Base-by-base conservation (phyloP, 1,140 invertebrate genomes). In the Diuraphis noxia region DNA sequence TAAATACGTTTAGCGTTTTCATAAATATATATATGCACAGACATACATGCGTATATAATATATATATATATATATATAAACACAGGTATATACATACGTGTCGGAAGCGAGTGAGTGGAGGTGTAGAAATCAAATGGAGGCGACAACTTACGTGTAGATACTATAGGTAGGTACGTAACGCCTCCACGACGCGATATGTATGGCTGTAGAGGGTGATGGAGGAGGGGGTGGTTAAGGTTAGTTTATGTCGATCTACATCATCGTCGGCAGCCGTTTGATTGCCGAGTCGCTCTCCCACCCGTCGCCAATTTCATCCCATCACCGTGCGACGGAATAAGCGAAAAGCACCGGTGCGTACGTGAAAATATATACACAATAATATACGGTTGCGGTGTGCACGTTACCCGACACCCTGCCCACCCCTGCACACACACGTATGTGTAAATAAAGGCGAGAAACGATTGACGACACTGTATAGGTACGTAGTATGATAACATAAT, bases 231-330 rank as follows among this genome's bases (percentile, higher is more conserved):
- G 85, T 25, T 34, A 52, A 85, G 85, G 85, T 86, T 86, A 86
- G 85, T 86, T 86, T 86, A 49, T 38, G 85, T 86, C 85, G 85
- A 86, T 86, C 85, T 86, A 86, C 85, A 86, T 86, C 85, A 52
- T 38, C 85, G 43, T 86, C 85, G 46, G 85, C 43, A 52, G 36
- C 34, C 41, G 84, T 36, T 49, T 86, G 84, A 86, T 86, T 86
- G 84, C 85, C 34, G 85, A 52, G 38, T 21, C 43, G 17, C 43
- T 46, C 43, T 23, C 84, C 82, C 40, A 7, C 43, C 41, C 41
- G 13, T 2, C 82, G 5, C 7, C 30, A 13, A 84, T 84, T 84
- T n/a, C 82, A 34, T 43, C 40, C 40, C 0, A 30, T 8, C 30
- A 1, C 30, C 25, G 5, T 86, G 6, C 5, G 25, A 19, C 81